Evolutionary conservation across 2,797 vertebrate species (phyloP).

Genomic region (Spondyliosoma cantharus): DNA sequence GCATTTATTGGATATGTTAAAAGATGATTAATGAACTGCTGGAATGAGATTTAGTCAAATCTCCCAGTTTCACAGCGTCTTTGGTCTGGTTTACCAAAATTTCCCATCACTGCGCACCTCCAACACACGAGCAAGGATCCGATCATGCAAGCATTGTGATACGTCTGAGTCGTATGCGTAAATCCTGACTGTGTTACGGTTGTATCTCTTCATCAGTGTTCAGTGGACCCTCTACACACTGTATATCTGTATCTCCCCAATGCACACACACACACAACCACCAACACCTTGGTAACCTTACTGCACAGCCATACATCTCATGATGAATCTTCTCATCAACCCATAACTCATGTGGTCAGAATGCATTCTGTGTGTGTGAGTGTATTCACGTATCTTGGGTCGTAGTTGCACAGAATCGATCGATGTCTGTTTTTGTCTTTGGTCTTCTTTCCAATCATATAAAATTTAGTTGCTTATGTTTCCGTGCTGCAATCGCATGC

Average conservation of each 20-base stretch:
- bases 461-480: too few relatives aligned
- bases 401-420: constrained; percentile 18
- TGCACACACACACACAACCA: constrained; percentile 10
- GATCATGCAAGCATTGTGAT: constrained; percentile 62
- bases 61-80: background rate
- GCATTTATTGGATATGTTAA: background rate
- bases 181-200: constrained; percentile 42
- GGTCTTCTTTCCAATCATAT: too few relatives aligned
- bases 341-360: constrained; percentile 29
- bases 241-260: constrained; percentile 28
- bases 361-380: background rate
- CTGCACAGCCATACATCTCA: constrained; percentile 35
- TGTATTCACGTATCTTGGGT: background rate
- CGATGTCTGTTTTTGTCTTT: background rate
- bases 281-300: constrained; percentile 3
- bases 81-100: constrained; percentile 41
- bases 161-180: constrained; percentile 35
- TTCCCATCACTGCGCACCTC: constrained; percentile 28
- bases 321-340: constrained; percentile 51
- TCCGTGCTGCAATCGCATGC: background rate
- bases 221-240: constrained; percentile 13
- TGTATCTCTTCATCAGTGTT: constrained; percentile 48
- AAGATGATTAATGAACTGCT: background rate
- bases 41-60: too few relatives aligned
- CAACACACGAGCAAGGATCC: constrained; percentile 34